Conservation (phyloP, 1,140 invertebrate species). For the Ceratoteleas bidentatus region DNA sequence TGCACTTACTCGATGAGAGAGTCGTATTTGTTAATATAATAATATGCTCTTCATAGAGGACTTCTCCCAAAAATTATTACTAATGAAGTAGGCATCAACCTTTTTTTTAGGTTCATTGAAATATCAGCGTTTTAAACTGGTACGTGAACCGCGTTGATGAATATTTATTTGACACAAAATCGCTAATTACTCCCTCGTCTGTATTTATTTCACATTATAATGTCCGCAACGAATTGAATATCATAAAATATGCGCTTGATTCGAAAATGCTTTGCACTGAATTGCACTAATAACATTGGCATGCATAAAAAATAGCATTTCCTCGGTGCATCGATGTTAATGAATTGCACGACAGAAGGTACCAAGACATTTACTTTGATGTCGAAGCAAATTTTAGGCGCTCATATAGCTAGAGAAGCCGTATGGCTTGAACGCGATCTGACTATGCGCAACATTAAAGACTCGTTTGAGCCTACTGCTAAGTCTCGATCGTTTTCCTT, state of each 20-base stretch:
- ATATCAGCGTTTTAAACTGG: background rate
- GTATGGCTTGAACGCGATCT: slow-evolving; percentile 10
- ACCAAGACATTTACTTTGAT: slow-evolving; percentile 27
- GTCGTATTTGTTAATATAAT: too few species aligned
- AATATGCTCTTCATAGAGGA: too few species aligned
- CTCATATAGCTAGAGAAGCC: slow-evolving; percentile 14
- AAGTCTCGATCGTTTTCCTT: slow-evolving; percentile 5
- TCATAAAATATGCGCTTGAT: background rate
- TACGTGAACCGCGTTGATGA: background rate
- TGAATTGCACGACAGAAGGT: slow-evolving; percentile 26
- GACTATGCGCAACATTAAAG: slow-evolving; percentile 12
- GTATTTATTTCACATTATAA: background rate
- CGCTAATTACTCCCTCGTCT: too few species aligned
- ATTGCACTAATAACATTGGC: slow-evolving; percentile 3
- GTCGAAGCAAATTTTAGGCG: slow-evolving; percentile 28
- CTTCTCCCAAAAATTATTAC: too few species aligned
- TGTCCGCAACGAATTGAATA: background rate
- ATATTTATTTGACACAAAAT: background rate
- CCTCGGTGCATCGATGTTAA: slow-evolving; percentile 21
- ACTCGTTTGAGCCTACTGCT: slow-evolving; percentile 3
- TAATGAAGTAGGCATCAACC: background rate
- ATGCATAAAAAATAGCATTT: slow-evolving; percentile 23
- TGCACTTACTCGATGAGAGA: too few species aligned
- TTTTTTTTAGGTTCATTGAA: background rate
- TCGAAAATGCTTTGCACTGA: slow-evolving; percentile 6